A percentile compares a stretch with the other conserved stretches of the same genome.
Conservation (phyloP, 2,888 invertebrate species). For the Drosophila subquinaria region DNA sequence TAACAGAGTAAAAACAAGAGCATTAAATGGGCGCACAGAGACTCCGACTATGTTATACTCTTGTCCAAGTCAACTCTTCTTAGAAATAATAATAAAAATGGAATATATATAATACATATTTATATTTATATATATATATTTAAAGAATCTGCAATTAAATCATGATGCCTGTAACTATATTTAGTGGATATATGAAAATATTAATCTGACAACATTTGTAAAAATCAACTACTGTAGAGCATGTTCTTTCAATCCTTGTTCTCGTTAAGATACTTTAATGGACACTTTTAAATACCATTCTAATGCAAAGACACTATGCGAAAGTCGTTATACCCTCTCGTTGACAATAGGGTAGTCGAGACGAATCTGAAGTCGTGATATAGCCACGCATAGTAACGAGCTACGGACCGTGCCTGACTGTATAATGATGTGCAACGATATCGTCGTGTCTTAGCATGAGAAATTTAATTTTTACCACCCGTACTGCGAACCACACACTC, state of each 20-base stretch:
- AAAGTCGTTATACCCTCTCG: constrained; percentile 7
- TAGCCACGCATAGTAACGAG: constrained; percentile 69
- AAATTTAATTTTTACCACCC: constrained; percentile 69
- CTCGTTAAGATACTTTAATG: not conserved
- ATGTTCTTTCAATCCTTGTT: no score
- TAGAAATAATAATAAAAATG: no score
- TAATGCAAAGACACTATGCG: not conserved
- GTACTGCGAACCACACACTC: constrained; percentile 62
- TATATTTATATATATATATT: no score
- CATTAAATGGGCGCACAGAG: not conserved
- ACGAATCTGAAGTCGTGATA: constrained; percentile 67
- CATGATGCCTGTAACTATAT: no score
- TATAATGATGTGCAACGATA: constrained; percentile 74
- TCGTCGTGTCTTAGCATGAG: constrained; percentile 65
- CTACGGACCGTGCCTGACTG: constrained; percentile 58
- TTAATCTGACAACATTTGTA: no score
- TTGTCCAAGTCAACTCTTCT: not conserved
- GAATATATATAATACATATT: no score
- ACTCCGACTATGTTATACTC: constrained; percentile 21
- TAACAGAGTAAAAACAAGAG: constrained; percentile 54
- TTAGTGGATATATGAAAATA: no score
- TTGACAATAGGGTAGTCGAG: constrained; percentile 32
- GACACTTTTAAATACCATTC: not conserved
- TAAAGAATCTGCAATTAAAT: no score
- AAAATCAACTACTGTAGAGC: no score